phyloP scores from a whole-genome alignment of 2,797 vertebrate species.

The Spea hammondii region DNA sequence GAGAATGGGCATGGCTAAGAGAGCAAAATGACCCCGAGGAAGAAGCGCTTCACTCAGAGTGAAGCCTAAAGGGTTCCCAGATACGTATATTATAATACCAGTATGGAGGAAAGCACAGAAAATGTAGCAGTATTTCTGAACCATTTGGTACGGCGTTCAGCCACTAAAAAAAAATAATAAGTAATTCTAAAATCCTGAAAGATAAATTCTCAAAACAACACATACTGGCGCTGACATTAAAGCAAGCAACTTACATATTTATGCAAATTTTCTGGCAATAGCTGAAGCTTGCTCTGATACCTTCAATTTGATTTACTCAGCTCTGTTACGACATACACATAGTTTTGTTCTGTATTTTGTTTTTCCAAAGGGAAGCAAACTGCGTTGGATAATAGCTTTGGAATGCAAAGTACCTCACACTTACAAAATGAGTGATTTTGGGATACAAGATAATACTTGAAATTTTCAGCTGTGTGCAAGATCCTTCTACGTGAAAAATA shows the following conservation, averaged over 20 bases:
- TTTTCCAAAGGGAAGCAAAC: conserved; percentile 1
- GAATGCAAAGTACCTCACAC: conserved; percentile 32
- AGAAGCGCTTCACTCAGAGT: too few relatives aligned
- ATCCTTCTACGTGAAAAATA: conserved; percentile 7
- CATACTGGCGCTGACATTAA: neutral
- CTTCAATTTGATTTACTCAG: neutral
- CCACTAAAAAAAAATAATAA: neutral
- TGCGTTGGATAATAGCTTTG: conserved; percentile 9
- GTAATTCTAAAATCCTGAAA: too few relatives aligned
- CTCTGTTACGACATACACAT: conserved; percentile 9
- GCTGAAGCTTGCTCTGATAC: conserved; percentile 25
- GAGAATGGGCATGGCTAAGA: too few relatives aligned
- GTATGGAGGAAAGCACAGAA: too few relatives aligned
- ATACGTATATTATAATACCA: too few relatives aligned
- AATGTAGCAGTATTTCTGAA: too few relatives aligned
- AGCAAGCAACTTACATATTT: conserved; percentile 13
- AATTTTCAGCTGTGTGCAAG: conserved; percentile 10
- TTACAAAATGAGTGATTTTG: conserved; percentile 7
- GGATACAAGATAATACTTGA: conserved; percentile 34
- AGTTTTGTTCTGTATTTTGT: neutral
- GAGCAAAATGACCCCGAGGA: too few relatives aligned
- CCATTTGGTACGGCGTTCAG: too few relatives aligned
- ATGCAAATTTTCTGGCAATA: conserved; percentile 30
- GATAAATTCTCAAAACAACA: neutral
- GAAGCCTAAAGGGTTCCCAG: too few relatives aligned